phyloP scores from a whole-genome alignment of 2,113 vertebrate genomes.

The Etheostoma spectabile region DNA sequence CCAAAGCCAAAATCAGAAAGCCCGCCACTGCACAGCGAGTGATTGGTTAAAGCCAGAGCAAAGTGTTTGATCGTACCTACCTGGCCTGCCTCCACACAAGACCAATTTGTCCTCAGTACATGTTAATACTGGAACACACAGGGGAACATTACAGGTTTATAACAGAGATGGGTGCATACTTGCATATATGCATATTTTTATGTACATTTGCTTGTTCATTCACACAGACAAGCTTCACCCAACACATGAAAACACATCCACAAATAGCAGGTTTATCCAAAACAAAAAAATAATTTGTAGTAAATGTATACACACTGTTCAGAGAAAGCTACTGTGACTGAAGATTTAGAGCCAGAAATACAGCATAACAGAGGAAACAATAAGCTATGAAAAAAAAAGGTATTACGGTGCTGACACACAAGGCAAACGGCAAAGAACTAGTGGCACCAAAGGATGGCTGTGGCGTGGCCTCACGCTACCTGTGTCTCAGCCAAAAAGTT shows the following conservation, averaged over 20 bases:
- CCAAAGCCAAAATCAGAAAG: slow-evolving; percentile 62
- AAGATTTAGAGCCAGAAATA: neutral
- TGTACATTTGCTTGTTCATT: neutral
- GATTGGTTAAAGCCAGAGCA: slow-evolving; percentile 72
- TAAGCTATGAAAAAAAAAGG: neutral
- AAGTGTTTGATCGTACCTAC: slow-evolving; percentile 78
- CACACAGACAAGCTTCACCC: slow-evolving; percentile 6
- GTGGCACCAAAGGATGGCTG: too few species aligned
- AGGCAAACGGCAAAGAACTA: too few species aligned
- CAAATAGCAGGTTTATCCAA: neutral
- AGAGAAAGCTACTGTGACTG: slow-evolving; percentile 15
- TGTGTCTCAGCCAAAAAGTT: too few species aligned
- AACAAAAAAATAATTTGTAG: neutral
- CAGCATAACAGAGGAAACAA: neutral
- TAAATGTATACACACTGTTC: neutral
- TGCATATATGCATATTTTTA: neutral
- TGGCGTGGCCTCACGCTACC: too few species aligned
- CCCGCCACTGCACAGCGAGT: slow-evolving; percentile 46
- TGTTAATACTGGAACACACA: slow-evolving; percentile 84
- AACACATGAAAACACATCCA: neutral
- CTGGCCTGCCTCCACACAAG: slow-evolving; percentile 71
- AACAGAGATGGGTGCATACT: neutral
- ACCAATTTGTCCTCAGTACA: slow-evolving; percentile 74
- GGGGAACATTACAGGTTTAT: slow-evolving; percentile 56
- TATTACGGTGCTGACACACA: neutral